Conservation (phyloP, 2,797 vertebrate species). For the Leptoclinus maculatus region DNA sequence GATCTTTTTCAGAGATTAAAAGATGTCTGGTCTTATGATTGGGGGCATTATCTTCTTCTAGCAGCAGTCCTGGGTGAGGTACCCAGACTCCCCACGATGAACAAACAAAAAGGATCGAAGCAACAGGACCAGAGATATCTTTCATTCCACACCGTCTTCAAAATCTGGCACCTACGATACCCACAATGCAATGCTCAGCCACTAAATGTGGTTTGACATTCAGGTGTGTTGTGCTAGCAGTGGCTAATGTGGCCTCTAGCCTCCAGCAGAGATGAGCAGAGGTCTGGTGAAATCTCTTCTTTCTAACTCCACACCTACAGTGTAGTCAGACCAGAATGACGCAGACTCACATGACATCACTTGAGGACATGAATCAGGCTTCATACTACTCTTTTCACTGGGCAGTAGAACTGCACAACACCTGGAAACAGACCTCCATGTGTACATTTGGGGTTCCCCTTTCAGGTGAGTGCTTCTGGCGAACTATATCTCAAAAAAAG, state of each 20-base stretch:
- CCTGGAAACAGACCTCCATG: background rate
- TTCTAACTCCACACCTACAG: background rate
- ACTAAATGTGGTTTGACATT: background rate
- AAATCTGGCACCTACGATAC: background rate
- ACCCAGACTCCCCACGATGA: background rate
- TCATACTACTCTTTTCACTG: background rate
- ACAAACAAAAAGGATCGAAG: background rate
- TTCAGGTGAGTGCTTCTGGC: background rate
- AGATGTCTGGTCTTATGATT: conserved; percentile 1
- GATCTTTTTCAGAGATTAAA: background rate
- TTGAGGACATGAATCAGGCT: no score
- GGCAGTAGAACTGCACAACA: background rate
- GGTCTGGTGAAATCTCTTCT: no score
- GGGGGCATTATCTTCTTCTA: background rate
- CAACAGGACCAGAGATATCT: background rate
- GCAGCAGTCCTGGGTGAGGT: background rate
- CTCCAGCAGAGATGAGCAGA: background rate
- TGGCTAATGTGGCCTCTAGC: background rate
- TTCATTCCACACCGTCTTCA: background rate
- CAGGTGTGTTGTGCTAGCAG: background rate
- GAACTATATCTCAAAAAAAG: background rate
- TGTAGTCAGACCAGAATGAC: background rate
- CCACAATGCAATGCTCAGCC: background rate
- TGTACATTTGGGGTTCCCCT: background rate
- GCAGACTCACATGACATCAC: background rate